Evolutionary conservation across 2,113 vertebrate genomes (phyloP).

Genomic region (Hemiscyllium ocellatum): DNA sequence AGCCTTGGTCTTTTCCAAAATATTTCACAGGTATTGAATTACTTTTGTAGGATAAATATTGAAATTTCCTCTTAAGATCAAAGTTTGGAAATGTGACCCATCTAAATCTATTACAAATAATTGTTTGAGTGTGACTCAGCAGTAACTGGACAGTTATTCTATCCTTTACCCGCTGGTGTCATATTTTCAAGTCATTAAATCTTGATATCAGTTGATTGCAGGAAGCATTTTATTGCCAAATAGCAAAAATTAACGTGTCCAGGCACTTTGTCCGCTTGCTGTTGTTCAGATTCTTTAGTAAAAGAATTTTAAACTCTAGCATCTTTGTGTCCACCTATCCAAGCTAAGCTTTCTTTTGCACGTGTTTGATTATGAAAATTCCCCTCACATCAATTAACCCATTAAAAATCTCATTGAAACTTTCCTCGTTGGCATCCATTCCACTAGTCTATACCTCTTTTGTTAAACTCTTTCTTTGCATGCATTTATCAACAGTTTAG

Average conservation of each 20-base stretch:
- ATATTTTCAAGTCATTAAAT: background rate
- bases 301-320: background rate
- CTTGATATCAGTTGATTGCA: background rate
- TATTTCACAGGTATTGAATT: background rate
- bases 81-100: background rate
- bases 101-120: background rate
- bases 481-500: background rate
- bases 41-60: background rate
- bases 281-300: background rate
- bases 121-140: background rate
- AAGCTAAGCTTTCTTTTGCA: background rate
- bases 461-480: background rate
- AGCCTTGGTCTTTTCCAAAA: background rate
- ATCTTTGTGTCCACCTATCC: background rate
- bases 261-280: background rate
- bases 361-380: background rate
- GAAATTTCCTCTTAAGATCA: background rate
- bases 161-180: background rate
- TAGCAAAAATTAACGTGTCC: background rate
- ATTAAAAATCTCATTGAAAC: background rate
- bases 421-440: background rate
- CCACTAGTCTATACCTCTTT: background rate
- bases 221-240: background rate
- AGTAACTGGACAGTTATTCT: background rate
- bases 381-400: background rate